Evolutionary conservation across 1,140 invertebrate species (phyloP), one percentile per base, ranked within the genome.

Genomic region (Luehdorfia chinensis): DNA sequence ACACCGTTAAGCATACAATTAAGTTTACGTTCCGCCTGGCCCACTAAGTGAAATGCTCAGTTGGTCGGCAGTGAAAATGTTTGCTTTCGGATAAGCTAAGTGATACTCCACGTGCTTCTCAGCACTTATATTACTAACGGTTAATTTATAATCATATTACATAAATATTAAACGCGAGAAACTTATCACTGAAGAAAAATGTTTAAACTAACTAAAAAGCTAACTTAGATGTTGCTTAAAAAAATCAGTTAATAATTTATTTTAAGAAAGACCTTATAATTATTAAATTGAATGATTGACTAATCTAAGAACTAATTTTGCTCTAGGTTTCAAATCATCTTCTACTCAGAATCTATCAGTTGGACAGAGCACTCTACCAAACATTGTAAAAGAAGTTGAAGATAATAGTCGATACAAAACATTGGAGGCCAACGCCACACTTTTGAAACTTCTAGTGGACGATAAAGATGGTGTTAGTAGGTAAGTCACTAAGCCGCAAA

Each of bases 341-440:
- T 31, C 51, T n/a, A 67, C 63, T 28, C 50, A 74, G 33, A 61
- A 21, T 11, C 23, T 56, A 3, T 51, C 13, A 28, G 32, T 36
- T 14, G 27, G 49, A 56, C 62, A 70, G 16, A 69, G 59, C 23
- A 65, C 67, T 4, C 59, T 71, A 5, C 66, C 77, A 2, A 79
- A 51, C 33, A 55, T 80, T 4, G 41, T 64, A n/a, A 75, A 75
- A 46, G 81, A 86, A 54, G 71, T 72, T 8, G 77, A 86, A 55
- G 81, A 85, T 41, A 84, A 86, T 61, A 84, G 79, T 41, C 66
- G 81, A 15, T 86, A 84, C 57, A 86, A 84, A 43, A 85, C 79
- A 16, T 50, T 85, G 18, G 79, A 84, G 46, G 79, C 81, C 1
- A 85, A 85, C 47, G 78, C 73, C 4, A 84, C 79, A 2, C 59